Percentiles rank a stretch among this genome's conserved stretches.
Evolutionary conservation across 2,888 invertebrate genomes (phyloP).

Genomic region (Unio pictorum): DNA sequence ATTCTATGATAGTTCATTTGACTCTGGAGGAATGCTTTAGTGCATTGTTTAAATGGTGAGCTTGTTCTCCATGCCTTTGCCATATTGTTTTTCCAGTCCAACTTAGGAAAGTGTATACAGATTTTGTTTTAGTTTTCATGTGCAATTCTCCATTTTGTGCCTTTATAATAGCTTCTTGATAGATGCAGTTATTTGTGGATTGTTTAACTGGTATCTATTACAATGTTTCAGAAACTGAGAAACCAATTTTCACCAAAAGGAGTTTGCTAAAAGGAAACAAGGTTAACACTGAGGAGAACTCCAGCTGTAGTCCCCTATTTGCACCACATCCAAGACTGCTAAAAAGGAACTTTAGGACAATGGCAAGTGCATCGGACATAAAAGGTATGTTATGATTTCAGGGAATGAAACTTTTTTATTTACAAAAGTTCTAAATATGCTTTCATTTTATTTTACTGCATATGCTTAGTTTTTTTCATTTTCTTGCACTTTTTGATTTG

Average conservation of each 20-base stretch:
- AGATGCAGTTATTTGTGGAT: too few species aligned
- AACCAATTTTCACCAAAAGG: slow-evolving; percentile 8
- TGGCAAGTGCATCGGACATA: slow-evolving; percentile 26
- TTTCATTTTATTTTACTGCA: not conserved
- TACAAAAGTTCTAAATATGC: not conserved
- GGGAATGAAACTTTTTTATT: not conserved
- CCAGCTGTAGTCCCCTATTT: slow-evolving; percentile 52
- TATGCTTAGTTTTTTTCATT: not conserved
- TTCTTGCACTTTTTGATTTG: not conserved
- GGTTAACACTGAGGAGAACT: slow-evolving; percentile 37
- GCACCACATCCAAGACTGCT: slow-evolving; percentile 28
- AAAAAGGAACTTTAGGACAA: slow-evolving; percentile 50
- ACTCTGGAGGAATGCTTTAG: too few species aligned
- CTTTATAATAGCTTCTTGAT: too few species aligned
- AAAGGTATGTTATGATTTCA: slow-evolving; percentile 14
- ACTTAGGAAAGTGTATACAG: too few species aligned
- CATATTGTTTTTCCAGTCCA: too few species aligned
- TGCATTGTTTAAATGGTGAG: too few species aligned
- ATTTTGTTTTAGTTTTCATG: too few species aligned
- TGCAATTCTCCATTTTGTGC: too few species aligned
- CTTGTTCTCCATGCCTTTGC: too few species aligned
- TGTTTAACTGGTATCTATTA: too few species aligned
- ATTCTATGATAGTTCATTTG: too few species aligned
- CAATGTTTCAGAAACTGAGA: not conserved
- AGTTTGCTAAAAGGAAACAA: slow-evolving; percentile 27